phyloP scores from a whole-genome alignment of 2,797 vertebrate species.

The Anableps anableps region DNA sequence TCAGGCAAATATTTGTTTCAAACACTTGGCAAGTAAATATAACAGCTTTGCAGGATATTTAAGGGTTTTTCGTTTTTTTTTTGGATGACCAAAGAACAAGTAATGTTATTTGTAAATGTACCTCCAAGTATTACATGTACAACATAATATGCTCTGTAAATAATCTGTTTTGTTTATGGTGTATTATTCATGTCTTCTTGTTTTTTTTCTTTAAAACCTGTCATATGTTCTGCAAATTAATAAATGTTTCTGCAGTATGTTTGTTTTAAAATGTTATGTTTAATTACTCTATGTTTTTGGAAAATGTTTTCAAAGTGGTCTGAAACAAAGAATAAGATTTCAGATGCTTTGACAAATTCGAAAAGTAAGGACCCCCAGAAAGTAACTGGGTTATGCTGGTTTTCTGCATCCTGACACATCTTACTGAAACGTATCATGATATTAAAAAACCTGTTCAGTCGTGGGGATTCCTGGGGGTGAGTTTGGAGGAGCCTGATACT shows the following conservation, averaged over 20 bases:
- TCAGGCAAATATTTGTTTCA: neutral
- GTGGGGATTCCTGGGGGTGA: too few species aligned
- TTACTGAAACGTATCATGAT: too few species aligned
- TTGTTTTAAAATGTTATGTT: neutral
- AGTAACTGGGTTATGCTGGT: too few species aligned
- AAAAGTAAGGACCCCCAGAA: too few species aligned
- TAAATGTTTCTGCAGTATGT: neutral
- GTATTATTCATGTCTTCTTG: neutral
- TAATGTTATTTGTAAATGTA: neutral
- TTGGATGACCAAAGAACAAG: neutral
- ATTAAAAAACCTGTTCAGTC: too few species aligned
- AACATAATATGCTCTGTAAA: neutral
- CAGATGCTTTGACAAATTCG: neutral
- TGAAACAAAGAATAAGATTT: neutral
- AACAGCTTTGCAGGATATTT: neutral
- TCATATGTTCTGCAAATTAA: neutral
- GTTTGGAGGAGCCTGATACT: slow-evolving; percentile 8
- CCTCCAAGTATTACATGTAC: neutral
- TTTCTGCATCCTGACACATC: too few species aligned
- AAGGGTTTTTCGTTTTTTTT: neutral
- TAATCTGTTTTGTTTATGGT: neutral
- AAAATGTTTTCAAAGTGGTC: neutral
- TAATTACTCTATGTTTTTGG: neutral
- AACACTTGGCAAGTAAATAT: neutral
- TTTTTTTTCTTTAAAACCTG: neutral